A percentile compares a stretch with the other conserved stretches of the same genome.
These are phyloP conservation scores for Calameuta pallipes DNA, from an alignment of 2,888 invertebrate genomes.

Conservation along the genomic window DNA sequence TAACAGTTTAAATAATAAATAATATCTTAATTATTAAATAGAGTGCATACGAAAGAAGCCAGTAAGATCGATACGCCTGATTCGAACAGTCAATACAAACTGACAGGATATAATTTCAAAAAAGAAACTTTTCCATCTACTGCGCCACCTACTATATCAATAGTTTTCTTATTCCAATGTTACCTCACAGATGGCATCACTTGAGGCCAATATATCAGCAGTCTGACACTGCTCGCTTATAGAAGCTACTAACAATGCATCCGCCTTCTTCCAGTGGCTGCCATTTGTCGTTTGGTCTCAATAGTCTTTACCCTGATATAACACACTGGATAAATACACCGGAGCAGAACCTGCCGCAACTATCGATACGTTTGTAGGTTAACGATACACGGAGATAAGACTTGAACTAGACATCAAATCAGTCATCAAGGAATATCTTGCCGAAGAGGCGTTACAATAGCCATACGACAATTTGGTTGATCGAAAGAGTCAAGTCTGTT, in stretches of 20 bases:
- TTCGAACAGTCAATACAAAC: background rate
- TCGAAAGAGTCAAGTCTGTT: background rate
- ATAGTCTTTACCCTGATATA: background rate
- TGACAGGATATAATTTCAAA: background rate
- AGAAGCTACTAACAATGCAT: background rate
- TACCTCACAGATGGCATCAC: background rate
- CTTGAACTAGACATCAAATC: background rate
- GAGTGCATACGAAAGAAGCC: background rate
- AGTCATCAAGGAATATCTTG: background rate
- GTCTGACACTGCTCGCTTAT: background rate
- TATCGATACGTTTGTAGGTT: background rate
- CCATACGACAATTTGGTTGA: too few relatives aligned
- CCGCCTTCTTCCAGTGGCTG: background rate
- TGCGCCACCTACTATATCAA: background rate
- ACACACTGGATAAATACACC: background rate
- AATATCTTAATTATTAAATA: background rate
- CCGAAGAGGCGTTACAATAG: too few relatives aligned
- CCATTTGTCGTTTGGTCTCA: background rate
- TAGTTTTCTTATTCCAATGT: background rate
- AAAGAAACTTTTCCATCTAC: background rate
- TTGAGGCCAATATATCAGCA: background rate
- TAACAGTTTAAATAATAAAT: conserved; percentile 52
- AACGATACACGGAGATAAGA: background rate
- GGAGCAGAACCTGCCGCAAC: background rate
- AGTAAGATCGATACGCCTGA: background rate